phyloP scores from a whole-genome alignment of 2,888 invertebrate species.

The Subacronicta megacephala region DNA sequence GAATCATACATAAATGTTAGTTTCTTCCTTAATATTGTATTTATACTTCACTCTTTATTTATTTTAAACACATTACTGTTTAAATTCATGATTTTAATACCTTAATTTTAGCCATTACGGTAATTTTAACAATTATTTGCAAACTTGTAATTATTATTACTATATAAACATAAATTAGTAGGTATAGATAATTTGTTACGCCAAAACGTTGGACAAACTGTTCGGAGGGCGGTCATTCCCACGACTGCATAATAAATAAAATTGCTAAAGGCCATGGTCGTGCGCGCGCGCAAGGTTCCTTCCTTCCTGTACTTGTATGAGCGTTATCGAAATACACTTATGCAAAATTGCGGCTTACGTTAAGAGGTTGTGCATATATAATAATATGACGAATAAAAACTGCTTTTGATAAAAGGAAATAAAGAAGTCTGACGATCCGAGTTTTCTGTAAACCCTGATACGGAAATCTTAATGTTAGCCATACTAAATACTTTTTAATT shows the following conservation, averaged over 20 bases:
- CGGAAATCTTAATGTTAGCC: no score
- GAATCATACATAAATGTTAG: no score
- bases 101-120: neutral
- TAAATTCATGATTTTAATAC: no score
- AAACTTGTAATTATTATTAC: constrained; percentile 1
- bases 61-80: no score
- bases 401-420: neutral
- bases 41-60: no score
- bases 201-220: constrained; percentile 31
- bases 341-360: constrained; percentile 14
- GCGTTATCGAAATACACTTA: constrained; percentile 46
- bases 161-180: constrained; percentile 12
- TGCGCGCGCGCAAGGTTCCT: constrained; percentile 64
- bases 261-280: constrained; percentile 67
- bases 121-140: constrained; percentile 1
- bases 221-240: constrained; percentile 62
- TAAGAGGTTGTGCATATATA: constrained; percentile 3
- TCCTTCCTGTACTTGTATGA: constrained; percentile 62
- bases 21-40: no score
- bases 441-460: no score
- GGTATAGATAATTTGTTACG: constrained; percentile 18
- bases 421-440: no score
- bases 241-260: constrained; percentile 53
- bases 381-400: neutral
- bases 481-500: no score